Conservation (phyloP, 2,797 vertebrate genomes). For the Pithecia hirsuta region DNA sequence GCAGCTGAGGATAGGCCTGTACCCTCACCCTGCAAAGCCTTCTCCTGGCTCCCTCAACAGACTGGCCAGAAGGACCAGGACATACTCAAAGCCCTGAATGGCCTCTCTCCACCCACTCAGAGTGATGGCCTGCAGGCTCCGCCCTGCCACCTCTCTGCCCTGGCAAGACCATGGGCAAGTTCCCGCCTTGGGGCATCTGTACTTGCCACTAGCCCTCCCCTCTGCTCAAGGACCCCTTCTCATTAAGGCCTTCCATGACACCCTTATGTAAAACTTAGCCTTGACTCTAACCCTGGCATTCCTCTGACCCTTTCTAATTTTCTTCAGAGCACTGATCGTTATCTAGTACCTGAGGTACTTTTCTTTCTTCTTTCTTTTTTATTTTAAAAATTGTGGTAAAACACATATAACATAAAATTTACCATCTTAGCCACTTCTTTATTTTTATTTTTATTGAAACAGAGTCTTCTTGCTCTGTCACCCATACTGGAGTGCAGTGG, state of each 20-base stretch:
- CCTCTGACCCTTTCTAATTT: neutral
- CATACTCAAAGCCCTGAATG: neutral
- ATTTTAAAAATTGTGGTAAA: neutral
- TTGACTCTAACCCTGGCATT: neutral
- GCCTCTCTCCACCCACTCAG: neutral
- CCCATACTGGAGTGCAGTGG: neutral
- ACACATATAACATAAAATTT: neutral
- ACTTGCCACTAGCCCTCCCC: neutral
- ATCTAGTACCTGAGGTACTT: neutral
- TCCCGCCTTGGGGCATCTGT: neutral
- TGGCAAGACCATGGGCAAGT: neutral
- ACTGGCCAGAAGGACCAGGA: neutral
- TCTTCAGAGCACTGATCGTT: neutral
- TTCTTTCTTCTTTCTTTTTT: neutral
- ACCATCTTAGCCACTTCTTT: neutral
- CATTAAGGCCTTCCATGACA: neutral
- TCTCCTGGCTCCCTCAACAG: neutral
- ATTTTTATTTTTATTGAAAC: neutral
- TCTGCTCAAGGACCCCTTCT: neutral
- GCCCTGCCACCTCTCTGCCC: neutral
- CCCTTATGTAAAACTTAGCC: neutral
- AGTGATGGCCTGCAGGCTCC: neutral
- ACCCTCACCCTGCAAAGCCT: neutral
- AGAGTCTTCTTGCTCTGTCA: neutral
- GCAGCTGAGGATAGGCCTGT: neutral